Conservation (phyloP, 2,888 invertebrate genomes). For the Apamea crenata region DNA sequence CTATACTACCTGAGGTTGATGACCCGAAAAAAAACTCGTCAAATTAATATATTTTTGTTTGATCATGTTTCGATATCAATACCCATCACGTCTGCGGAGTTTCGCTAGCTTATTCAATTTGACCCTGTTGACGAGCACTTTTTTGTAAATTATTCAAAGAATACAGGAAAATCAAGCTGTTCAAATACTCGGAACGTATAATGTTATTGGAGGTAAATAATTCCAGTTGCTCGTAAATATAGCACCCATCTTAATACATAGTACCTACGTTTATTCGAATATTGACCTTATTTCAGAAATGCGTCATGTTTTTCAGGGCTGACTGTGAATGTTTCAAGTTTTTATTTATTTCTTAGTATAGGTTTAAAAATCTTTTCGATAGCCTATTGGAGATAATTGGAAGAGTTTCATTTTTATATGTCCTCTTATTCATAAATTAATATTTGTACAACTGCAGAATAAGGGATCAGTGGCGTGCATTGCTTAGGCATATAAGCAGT, state of each 20-base stretch:
- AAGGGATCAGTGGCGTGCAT: no score
- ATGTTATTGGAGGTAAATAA: slow-evolving; percentile 30
- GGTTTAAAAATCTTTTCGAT: not conserved
- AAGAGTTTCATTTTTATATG: not conserved
- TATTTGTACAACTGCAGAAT: slow-evolving; percentile 4
- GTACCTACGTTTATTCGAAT: slow-evolving; percentile 9
- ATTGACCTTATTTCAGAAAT: slow-evolving; percentile 41
- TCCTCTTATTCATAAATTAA: not conserved
- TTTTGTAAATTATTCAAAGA: not conserved
- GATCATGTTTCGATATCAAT: no score
- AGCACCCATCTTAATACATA: not conserved
- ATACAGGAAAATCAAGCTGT: slow-evolving; percentile 20
- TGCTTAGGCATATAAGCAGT: no score
- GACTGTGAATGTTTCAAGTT: slow-evolving; percentile 10
- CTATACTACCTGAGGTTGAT: no score
- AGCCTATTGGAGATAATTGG: not conserved
- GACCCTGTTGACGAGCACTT: not conserved
- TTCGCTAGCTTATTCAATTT: not conserved
- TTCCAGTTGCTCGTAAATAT: not conserved
- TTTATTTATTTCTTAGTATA: not conserved
- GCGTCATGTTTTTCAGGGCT: slow-evolving; percentile 39
- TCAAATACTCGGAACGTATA: slow-evolving; percentile 16
- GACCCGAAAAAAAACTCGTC: no score
- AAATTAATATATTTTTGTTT: no score
- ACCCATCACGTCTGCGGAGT: not conserved